Base-by-base conservation (phyloP, 2,888 invertebrate species). In the Chymomyza procnemis region DNA sequence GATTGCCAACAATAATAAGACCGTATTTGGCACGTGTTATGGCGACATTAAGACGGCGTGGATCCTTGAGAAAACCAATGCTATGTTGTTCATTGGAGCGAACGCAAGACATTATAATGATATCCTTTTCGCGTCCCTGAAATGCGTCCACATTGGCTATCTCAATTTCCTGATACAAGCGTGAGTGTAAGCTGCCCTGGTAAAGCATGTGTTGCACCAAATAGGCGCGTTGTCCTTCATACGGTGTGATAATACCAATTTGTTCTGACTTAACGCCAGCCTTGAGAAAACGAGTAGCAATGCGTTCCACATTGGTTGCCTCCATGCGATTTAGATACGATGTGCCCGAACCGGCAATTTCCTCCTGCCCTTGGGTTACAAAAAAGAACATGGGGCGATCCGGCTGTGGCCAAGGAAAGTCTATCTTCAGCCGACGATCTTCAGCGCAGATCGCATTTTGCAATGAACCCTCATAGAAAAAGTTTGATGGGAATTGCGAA, bases 121-220 rank as follows among this genome's bases (percentile, higher is more conserved):
- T 96, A 89, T 99, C 99, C 89, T 99, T 99, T 89, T 99, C 99
- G 59, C 99, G 93, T 0, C 99, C 99, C 91, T 99, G 99, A 91
- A 99, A 99, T 0, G 99, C 99, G 91, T 99, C 99, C 3, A 99
- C 99, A 91, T 98, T 99, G 8, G 99, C 99, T 0, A 99, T 99
- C 92, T 99, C 99, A 64, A 99, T 98, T 89, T 99, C 99, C 92
- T 98, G 96, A 90, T 99, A 99, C 0, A 99, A 92, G 88, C 99
- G 99, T 47, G 97, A 96, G 89, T 99, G 98, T 64, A 99, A 92
- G 12, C 98, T 96, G 12, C 99, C 99, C 89, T 98, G 99, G 89
- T 98, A 98, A 91, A 99, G 99, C 99, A 99, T 99, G 90, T 99
- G 97, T 89, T 99, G 99, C 0, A 97, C 99, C 72, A 99, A 92